Evolutionary conservation across 2,888 invertebrate genomes (phyloP).

Genomic region (Diplazon laetatorius): DNA sequence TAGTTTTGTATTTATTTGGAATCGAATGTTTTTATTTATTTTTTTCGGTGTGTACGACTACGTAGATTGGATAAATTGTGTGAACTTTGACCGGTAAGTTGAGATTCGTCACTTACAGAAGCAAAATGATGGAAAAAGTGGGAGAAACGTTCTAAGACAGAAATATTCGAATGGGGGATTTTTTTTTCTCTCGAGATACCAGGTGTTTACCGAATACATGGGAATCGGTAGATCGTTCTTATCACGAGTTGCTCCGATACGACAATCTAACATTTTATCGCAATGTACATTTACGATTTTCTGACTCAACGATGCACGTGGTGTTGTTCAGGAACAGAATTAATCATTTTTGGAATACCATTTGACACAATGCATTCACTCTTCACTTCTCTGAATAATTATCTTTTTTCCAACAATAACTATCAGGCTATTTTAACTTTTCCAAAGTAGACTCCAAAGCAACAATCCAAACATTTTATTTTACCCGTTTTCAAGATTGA

Average conservation of each 20-base stretch:
- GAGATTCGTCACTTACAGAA: no score
- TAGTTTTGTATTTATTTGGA: no score
- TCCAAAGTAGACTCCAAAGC: no score
- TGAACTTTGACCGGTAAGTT: no score
- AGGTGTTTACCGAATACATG: slow-evolving; percentile 22
- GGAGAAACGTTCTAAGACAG: background rate
- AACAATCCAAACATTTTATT: slow-evolving; percentile 1
- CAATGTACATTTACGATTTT: background rate
- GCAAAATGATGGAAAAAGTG: no score
- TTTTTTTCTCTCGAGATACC: background rate
- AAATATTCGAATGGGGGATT: background rate
- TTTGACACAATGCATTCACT: no score
- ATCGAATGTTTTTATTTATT: no score
- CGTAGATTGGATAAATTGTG: background rate
- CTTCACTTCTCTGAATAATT: no score
- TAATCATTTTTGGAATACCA: background rate
- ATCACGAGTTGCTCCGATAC: slow-evolving; percentile 3
- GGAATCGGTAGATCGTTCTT: slow-evolving; percentile 1
- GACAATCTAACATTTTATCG: slow-evolving; percentile 9
- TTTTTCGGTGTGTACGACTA: no score
- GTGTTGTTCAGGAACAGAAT: background rate
- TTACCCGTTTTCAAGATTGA: background rate
- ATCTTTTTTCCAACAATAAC: no score
- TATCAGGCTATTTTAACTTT: no score
- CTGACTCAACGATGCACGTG: background rate